phyloP scores from a whole-genome alignment of 2,113 vertebrate species.

The Cephalopterus ornatus region DNA sequence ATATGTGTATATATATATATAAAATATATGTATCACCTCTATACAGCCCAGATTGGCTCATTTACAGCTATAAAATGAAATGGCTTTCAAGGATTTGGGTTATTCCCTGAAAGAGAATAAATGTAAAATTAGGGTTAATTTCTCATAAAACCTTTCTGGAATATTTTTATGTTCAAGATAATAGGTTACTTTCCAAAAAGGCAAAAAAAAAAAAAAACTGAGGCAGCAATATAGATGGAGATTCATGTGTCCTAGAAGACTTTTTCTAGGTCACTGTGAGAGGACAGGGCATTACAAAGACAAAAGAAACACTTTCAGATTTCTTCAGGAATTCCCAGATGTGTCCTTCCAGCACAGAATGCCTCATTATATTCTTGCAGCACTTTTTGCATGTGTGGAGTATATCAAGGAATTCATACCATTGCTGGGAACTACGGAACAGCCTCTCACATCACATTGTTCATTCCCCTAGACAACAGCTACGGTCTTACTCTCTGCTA shows the following conservation, averaged over 20 bases:
- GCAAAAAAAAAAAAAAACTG: background rate
- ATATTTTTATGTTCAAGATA: background rate
- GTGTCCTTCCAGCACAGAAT: background rate
- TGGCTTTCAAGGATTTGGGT: background rate
- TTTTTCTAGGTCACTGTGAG: background rate
- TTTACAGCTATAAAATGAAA: background rate
- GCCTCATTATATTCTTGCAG: background rate
- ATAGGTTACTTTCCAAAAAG: background rate
- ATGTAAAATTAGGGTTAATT: conserved; percentile 30
- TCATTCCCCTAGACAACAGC: background rate
- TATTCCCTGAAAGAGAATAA: conserved; percentile 32
- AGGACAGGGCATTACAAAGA: background rate
- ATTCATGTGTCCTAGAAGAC: background rate
- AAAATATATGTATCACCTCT: background rate
- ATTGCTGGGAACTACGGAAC: background rate
- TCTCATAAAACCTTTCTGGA: background rate
- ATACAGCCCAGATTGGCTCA: background rate
- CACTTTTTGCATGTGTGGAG: background rate
- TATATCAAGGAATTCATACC: background rate
- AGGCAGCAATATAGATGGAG: background rate
- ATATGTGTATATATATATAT: background rate
- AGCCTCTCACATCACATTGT: background rate
- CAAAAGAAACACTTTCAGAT: background rate
- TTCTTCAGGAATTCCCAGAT: background rate
- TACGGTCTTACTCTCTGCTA: background rate